A percentile compares a stretch with the other conserved stretches of the same genome.
These are phyloP conservation scores for Aptenodytes patagonicus DNA, from an alignment of 2,113 vertebrate species.

Conservation along the genomic window DNA sequence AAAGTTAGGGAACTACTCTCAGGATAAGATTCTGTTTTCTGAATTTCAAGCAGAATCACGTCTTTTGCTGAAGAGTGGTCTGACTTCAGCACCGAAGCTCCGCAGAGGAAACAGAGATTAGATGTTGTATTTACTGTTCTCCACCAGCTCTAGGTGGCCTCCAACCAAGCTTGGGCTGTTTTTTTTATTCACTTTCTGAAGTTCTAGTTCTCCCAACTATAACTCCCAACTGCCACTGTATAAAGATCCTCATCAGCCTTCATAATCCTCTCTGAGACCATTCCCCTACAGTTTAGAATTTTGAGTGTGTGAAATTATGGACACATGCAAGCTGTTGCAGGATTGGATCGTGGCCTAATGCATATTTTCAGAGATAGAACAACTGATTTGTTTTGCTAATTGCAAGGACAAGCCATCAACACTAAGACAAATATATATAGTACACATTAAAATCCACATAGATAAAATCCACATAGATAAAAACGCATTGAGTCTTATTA, in stretches of 20 bases:
- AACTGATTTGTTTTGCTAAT: background rate
- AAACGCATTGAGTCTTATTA: background rate
- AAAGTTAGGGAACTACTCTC: background rate
- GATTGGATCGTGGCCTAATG: background rate
- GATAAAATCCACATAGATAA: background rate
- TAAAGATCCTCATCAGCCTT: background rate
- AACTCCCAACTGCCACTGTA: no score
- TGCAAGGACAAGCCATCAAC: background rate
- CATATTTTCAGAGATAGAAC: background rate
- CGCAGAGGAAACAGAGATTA: background rate
- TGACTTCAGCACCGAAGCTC: background rate
- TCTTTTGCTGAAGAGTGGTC: background rate
- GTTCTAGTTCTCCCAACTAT: background rate
- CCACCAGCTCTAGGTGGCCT: background rate
- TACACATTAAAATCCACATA: background rate
- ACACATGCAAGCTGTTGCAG: background rate
- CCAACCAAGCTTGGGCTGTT: background rate
- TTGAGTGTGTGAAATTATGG: background rate
- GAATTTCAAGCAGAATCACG: background rate
- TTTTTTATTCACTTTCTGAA: background rate
- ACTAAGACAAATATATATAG: background rate
- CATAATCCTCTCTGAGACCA: background rate
- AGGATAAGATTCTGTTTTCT: background rate
- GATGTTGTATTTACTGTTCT: background rate
- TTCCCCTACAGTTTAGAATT: background rate